Evolutionary conservation across 2,797 vertebrate species (phyloP).

Genomic region (Urophycis tenuis): DNA sequence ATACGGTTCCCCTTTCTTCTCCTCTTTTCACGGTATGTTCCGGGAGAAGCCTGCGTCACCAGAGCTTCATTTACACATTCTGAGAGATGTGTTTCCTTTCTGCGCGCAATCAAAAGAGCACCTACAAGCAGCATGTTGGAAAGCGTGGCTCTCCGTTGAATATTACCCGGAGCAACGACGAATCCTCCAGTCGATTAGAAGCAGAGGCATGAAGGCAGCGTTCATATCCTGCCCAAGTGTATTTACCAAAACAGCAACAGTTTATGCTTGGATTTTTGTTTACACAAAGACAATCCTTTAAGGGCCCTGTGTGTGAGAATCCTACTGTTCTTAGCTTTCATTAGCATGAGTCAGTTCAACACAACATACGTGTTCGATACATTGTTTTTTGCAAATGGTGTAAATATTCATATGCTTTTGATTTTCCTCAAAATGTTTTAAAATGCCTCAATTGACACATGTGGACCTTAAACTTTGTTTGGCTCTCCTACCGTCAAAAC

Average conservation of each 20-base stretch:
- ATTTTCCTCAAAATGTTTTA: not conserved
- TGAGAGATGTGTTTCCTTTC: not conserved
- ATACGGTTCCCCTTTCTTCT: not conserved
- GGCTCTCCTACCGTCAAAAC: not conserved
- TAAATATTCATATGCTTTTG: too few species aligned
- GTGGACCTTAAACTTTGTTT: not conserved
- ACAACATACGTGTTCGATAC: not conserved
- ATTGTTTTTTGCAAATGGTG: too few species aligned
- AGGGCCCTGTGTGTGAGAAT: conserved; percentile 24
- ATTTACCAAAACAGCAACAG: conserved; percentile 29
- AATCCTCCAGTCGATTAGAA: conserved; percentile 38
- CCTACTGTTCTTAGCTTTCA: conserved; percentile 23
- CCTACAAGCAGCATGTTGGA: conserved; percentile 47
- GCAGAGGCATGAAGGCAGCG: conserved; percentile 32
- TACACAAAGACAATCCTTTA: conserved; percentile 11
- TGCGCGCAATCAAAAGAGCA: not conserved
- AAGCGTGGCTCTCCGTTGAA: conserved; percentile 42
- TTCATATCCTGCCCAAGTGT: conserved; percentile 41
- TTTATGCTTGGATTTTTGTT: conserved; percentile 16
- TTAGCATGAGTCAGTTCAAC: not conserved
- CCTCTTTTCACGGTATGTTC: not conserved
- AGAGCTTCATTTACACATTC: not conserved
- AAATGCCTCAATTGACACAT: not conserved
- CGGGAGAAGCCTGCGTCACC: not conserved
- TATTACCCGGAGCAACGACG: conserved; percentile 34